Percentiles rank a stretch among this genome's conserved stretches.
Conservation (phyloP, 2,113 vertebrate species). For the Ameiurus melas region DNA sequence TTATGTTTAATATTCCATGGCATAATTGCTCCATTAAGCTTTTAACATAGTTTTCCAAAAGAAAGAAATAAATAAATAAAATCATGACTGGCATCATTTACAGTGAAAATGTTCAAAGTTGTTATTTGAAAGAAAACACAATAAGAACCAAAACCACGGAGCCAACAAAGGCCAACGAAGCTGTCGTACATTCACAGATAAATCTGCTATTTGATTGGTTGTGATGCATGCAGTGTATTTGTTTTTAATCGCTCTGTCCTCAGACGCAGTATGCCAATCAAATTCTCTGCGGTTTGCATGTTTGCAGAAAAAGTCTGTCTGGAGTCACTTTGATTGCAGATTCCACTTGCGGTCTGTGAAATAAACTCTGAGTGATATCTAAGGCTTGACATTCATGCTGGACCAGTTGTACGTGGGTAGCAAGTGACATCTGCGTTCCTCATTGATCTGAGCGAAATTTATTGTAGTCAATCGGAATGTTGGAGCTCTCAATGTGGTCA, state of each 20-base stretch:
- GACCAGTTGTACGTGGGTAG: neutral
- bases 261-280: neutral
- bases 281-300: neutral
- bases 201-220: conserved; percentile 6
- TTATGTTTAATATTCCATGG: neutral
- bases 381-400: neutral
- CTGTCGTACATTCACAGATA: neutral
- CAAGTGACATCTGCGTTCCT: neutral
- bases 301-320: neutral
- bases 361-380: neutral
- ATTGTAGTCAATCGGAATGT: neutral
- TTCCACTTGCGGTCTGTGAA: neutral
- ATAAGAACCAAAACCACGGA: neutral
- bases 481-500: neutral
- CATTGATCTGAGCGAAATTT: neutral
- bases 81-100: neutral
- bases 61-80: no score
- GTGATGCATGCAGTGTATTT: neutral
- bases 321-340: neutral
- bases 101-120: neutral
- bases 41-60: neutral
- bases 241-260: neutral
- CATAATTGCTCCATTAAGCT: neutral
- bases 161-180: neutral
- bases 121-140: neutral